These are phyloP conservation scores for Temnothorax nylanderi DNA, from an alignment of 1,140 invertebrate species.

Conservation along the genomic window DNA sequence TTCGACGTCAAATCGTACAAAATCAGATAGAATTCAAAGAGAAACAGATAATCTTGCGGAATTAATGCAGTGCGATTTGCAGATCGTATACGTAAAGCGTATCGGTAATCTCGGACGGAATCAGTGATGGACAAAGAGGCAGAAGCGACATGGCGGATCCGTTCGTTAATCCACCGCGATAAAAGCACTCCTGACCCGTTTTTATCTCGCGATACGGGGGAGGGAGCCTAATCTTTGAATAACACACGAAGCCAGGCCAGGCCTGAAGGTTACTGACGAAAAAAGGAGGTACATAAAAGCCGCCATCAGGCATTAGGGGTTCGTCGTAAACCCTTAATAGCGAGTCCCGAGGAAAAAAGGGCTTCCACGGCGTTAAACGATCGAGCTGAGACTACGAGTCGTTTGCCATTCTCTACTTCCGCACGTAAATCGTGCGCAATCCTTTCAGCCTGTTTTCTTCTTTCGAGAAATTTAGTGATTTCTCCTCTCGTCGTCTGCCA, in stretches of 20 bases:
- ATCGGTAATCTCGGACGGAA: constrained; percentile 30
- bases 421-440: background rate
- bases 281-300: constrained; percentile 38
- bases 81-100: background rate
- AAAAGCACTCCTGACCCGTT: constrained; percentile 44
- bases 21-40: background rate
- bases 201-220: constrained; percentile 37
- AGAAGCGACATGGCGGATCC: constrained; percentile 46
- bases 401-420: background rate
- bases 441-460: background rate
- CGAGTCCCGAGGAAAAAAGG: background rate
- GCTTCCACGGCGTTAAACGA: constrained; percentile 23
- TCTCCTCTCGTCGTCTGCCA: background rate
- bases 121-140: background rate
- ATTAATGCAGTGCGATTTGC: constrained; percentile 16
- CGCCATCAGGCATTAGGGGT: constrained; percentile 12
- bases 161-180: constrained; percentile 52
- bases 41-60: background rate
- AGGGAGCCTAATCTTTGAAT: constrained; percentile 37
- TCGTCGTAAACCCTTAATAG: constrained; percentile 41
- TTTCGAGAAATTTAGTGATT: background rate
- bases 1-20: background rate
- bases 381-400: background rate
- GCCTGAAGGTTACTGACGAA: background rate
- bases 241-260: background rate